phyloP scores from a whole-genome alignment of 2,113 vertebrate species.

The Aleadryas rufinucha region DNA sequence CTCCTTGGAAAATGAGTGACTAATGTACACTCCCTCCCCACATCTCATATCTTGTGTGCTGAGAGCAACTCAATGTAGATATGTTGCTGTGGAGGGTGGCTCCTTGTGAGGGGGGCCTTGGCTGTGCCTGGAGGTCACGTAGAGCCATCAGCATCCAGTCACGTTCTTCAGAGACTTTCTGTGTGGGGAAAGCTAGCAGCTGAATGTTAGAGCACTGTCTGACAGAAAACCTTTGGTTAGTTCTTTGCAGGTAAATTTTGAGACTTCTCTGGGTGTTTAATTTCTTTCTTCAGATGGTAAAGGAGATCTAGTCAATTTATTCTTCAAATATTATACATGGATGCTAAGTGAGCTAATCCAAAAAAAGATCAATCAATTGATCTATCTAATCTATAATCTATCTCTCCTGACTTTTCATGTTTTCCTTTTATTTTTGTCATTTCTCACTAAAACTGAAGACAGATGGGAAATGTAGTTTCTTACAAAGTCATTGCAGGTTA shows the following conservation, averaged over 20 bases:
- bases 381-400: not conserved
- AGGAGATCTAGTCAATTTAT: not conserved
- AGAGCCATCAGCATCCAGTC: not conserved
- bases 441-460: constrained; percentile 22
- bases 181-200: not conserved
- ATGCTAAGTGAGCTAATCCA: not conserved
- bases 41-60: not conserved
- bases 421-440: not conserved
- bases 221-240: not conserved
- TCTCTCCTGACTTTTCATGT: not conserved
- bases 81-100: not conserved
- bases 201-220: not conserved
- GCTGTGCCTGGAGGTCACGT: not conserved
- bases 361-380: not conserved
- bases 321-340: not conserved
- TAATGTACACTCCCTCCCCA: not conserved
- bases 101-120: not conserved
- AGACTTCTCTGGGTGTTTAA: not conserved
- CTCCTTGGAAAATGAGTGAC: not conserved
- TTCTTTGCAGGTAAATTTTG: not conserved
- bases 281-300: not conserved
- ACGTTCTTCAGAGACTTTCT: not conserved
- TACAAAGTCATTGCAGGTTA: constrained; percentile 45
- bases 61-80: not conserved
- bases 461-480: constrained; percentile 58